Evolutionary conservation across 2,888 invertebrate genomes (phyloP).

Genomic region (Trypoxylon attenuatum): DNA sequence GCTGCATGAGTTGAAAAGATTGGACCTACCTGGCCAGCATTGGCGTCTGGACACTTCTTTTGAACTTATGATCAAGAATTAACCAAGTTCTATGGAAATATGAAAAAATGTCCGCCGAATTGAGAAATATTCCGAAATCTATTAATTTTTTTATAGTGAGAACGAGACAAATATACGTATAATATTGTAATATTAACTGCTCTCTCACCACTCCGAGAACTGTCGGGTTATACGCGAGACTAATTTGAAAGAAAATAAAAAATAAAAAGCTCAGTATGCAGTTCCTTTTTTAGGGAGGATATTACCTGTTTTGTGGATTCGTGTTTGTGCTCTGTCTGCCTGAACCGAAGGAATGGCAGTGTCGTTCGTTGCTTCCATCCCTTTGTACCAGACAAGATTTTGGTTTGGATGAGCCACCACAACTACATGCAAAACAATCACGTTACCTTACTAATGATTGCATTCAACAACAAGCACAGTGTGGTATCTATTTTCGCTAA

Average conservation of each 20-base stretch:
- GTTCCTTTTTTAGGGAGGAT: constrained; percentile 25
- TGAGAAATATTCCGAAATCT: too few relatives aligned
- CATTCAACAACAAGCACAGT: constrained; percentile 61
- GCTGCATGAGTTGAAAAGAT: constrained; percentile 4
- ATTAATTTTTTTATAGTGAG: not conserved
- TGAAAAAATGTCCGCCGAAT: too few relatives aligned
- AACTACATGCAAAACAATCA: constrained; percentile 76
- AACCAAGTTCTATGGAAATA: constrained; percentile 2
- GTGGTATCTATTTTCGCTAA: constrained; percentile 37
- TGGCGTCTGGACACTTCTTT: constrained; percentile 37
- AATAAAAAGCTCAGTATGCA: constrained; percentile 28
- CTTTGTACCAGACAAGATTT: constrained; percentile 81
- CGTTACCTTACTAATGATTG: constrained; percentile 68
- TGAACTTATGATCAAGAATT: constrained; percentile 24
- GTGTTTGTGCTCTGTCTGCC: constrained; percentile 74
- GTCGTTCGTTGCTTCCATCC: constrained; percentile 76
- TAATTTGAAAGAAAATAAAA: constrained; percentile 2
- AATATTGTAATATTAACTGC: too few relatives aligned
- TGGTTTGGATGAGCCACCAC: constrained; percentile 79
- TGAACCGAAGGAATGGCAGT: constrained; percentile 76
- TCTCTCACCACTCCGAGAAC: too few relatives aligned
- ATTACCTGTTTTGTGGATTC: constrained; percentile 72
- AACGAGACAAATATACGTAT: not conserved
- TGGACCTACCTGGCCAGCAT: constrained; percentile 47
- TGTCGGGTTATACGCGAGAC: not conserved